These are phyloP conservation scores for Lepisosteus osseus DNA, from an alignment of 2,113 vertebrate species.

Conservation along the genomic window DNA sequence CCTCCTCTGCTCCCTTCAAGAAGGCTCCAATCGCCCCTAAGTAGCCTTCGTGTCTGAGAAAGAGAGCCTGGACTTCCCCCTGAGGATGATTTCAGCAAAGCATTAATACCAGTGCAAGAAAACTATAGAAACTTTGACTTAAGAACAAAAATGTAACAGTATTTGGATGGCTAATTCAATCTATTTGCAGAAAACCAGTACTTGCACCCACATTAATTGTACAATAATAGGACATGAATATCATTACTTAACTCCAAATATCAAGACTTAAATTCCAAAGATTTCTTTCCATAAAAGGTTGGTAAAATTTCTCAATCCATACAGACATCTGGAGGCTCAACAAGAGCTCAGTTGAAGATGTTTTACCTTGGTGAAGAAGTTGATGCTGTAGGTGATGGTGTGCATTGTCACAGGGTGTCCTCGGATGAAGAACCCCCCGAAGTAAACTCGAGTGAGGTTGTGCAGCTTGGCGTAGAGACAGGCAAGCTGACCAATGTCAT, in stretches of 20 bases:
- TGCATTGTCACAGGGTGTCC: constrained; percentile 97
- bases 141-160: neutral
- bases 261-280: too few species aligned
- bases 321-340: too few species aligned
- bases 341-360: too few species aligned
- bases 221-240: too few species aligned
- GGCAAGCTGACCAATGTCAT: constrained; percentile 95
- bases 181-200: too few species aligned
- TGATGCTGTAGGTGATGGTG: constrained; percentile 96
- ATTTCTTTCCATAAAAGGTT: too few species aligned
- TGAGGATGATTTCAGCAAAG: constrained; percentile 43
- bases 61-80: constrained; percentile 97
- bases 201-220: too few species aligned
- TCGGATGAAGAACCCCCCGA: constrained; percentile 95
- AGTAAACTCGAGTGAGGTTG: constrained; percentile 84
- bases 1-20: constrained; percentile 94
- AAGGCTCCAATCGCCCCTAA: constrained; percentile 95
- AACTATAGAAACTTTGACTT: neutral
- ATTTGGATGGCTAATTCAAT: too few species aligned
- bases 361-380: constrained; percentile 95
- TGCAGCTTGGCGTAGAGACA: constrained; percentile 92
- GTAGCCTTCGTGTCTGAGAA: constrained; percentile 95
- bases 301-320: too few species aligned
- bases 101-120: neutral
- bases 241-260: too few species aligned